These are phyloP conservation scores for Xyrichtys novacula DNA, from an alignment of 2,797 vertebrate genomes.

Conservation along the genomic window DNA sequence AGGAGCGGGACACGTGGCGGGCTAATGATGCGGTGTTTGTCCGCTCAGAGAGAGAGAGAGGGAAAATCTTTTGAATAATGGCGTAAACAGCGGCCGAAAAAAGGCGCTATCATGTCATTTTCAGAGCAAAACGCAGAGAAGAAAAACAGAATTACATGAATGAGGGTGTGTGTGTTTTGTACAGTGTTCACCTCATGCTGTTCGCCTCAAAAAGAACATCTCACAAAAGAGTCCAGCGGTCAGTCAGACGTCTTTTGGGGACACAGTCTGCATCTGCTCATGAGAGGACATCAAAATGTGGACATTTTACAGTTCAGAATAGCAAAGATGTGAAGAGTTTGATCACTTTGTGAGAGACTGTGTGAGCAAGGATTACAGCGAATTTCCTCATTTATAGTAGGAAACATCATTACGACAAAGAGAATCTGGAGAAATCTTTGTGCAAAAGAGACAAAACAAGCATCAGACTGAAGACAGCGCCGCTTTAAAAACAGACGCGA, in stretches of 20 bases:
- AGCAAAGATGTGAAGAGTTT: no score
- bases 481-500: no score
- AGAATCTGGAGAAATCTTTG: no score
- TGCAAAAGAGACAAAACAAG: no score
- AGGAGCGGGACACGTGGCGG: not conserved
- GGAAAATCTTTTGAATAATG: conserved; percentile 4
- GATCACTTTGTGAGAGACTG: no score
- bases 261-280: not conserved
- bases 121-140: not conserved
- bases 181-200: not conserved
- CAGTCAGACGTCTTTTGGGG: not conserved
- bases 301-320: no score
- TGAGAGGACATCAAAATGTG: not conserved
- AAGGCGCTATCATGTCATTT: conserved; percentile 34
- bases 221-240: conserved; percentile 1
- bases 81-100: conserved; percentile 16
- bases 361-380: no score
- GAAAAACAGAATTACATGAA: not conserved
- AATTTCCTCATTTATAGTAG: no score
- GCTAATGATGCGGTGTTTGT: conserved; percentile 32
- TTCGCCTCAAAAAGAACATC: not conserved
- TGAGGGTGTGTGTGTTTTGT: conserved; percentile 1
- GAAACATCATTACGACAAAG: no score
- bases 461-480: no score
- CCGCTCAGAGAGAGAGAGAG: conserved; percentile 16